These are phyloP conservation scores for Serranus cabrilla DNA, from an alignment of 2,797 vertebrate genomes.

Conservation along the genomic window DNA sequence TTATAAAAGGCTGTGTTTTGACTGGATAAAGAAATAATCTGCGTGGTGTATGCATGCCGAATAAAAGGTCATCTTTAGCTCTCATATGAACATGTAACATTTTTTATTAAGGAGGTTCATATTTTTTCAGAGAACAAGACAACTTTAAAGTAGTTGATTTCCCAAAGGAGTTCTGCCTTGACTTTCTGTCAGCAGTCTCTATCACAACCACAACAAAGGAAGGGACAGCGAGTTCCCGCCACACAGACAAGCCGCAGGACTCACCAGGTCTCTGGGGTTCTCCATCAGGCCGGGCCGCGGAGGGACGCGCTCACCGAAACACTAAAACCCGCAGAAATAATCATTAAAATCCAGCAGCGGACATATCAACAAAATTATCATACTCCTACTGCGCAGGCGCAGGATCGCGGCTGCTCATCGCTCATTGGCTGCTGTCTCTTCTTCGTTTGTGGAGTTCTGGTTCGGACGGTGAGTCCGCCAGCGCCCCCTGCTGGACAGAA, in stretches of 20 bases:
- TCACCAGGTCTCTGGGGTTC: constrained; percentile 91
- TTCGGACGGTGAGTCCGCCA: accelerated
- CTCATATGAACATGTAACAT: accelerated
- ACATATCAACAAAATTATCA: constrained; percentile 91
- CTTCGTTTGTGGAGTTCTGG: constrained; percentile 39
- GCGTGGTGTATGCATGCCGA: accelerated
- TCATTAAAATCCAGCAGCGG: constrained; percentile 64
- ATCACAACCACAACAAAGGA: constrained; percentile 40
- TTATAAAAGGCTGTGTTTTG: background rate
- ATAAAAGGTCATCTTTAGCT: accelerated
- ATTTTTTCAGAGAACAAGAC: background rate
- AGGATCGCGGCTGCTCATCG: background rate
- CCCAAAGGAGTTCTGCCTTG: background rate
- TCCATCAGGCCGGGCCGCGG: constrained; percentile 88
- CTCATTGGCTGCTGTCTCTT: constrained; percentile 63
- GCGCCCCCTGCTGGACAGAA: constrained; percentile 44
- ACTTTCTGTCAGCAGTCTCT: background rate
- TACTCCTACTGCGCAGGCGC: constrained; percentile 84
- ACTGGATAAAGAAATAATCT: accelerated
- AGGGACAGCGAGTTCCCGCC: background rate
- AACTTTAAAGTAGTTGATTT: background rate
- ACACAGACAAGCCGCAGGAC: constrained; percentile 68
- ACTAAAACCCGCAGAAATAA: constrained; percentile 60
- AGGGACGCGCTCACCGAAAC: constrained; percentile 29
- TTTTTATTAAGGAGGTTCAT: accelerated